Base-by-base conservation (phyloP, 2,888 invertebrate genomes). In the Nipponacmea schrenckii region DNA sequence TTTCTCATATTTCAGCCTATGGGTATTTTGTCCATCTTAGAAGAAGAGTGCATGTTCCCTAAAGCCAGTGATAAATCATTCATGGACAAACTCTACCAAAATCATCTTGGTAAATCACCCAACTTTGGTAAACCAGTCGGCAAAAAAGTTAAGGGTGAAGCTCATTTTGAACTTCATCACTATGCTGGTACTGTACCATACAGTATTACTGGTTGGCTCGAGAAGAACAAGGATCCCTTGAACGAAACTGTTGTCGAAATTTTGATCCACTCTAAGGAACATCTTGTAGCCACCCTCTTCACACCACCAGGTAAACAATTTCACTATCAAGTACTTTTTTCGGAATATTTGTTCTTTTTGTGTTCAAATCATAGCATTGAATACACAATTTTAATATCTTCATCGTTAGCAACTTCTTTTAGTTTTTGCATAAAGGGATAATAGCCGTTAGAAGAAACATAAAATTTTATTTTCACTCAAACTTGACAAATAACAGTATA, bases 41-140 rank as follows among this genome's bases (percentile, higher is more conserved):
- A 99, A 92, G 98, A 98, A 94, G 98, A 99, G 92, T 97, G 97
- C 95, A 98, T 98, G 96, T 98, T 98, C 94, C 98, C 98, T 91
- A 98, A 98, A 92, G 98, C 98, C 89, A 96, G 96, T 86, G 98
- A 98, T 90, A 94, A 92, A 91, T 97, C 98, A 90, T 98, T 98
- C 92, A 94, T 95, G 90, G 97, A 98, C 91, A 98, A 99, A 92
- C 92, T 99, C 93, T 96, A 95, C 92, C 95, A 95, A 92, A 97
- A 98, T 92, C 98, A 98, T 91, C 94, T 98, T 92, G 98, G 98
- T 91, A 98, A 98, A 91, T 79, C 81, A 27, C 75, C 77, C 48
- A 80, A 79, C 80, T 85, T 86, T 75, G 77, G 79, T 86, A 85
- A 87, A 76, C 87, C 90, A 10, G 87, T 85, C 72, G 96, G 97